Conservation (phyloP, 1,140 invertebrate genomes). For the Macrosteles quadrilineatus region DNA sequence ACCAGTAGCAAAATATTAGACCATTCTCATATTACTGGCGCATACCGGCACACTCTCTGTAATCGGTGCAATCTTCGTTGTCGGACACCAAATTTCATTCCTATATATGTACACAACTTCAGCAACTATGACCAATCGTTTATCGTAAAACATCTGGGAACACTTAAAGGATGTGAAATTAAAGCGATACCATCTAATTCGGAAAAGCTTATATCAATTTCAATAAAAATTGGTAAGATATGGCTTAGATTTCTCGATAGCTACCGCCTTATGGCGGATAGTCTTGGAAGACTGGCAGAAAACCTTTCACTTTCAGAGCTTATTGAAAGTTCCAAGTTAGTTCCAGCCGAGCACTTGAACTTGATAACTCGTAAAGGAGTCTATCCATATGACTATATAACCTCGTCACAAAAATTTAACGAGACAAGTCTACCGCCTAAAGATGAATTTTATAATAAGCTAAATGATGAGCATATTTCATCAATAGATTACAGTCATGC, state of each 20-base stretch:
- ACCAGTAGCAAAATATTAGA: conserved; percentile 30
- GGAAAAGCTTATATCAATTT: conserved; percentile 8
- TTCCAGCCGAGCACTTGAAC: not conserved
- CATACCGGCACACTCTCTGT: conserved; percentile 25
- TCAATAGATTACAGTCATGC: not conserved
- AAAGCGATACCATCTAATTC: not conserved
- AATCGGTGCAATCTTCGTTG: conserved; percentile 34
- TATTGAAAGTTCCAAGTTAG: not conserved
- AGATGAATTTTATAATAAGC: not conserved
- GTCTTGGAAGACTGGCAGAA: not conserved
- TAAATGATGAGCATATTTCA: not conserved
- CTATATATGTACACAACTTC: conserved; percentile 36
- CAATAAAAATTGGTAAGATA: conserved; percentile 4
- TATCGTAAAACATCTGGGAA: conserved; percentile 25
- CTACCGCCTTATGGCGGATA: not conserved
- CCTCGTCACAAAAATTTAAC: not conserved
- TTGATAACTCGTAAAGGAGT: not conserved
- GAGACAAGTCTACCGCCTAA: not conserved
- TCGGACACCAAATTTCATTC: conserved; percentile 25
- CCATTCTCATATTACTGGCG: conserved; percentile 36
- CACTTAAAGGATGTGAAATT: not conserved
- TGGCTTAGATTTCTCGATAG: not conserved
- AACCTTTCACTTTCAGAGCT: not conserved
- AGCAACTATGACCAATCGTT: conserved; percentile 32
- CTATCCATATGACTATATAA: not conserved